Percentiles rank a stretch among this genome's conserved stretches.
These are phyloP conservation scores for Marmota monax DNA, from an alignment of 2,113 vertebrate species.

Conservation along the genomic window DNA sequence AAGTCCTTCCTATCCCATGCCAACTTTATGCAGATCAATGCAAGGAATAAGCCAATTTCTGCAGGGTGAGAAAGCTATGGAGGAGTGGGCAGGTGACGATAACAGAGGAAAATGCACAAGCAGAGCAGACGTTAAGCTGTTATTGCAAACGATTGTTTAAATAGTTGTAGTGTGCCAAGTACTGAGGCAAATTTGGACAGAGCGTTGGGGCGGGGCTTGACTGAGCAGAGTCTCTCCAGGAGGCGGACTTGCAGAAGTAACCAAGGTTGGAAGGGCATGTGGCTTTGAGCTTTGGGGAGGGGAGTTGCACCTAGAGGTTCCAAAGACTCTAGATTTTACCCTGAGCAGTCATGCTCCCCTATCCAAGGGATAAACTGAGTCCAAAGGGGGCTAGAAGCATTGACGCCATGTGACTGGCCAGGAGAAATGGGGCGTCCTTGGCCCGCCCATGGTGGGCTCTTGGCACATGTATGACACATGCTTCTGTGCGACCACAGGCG, in stretches of 20 bases:
- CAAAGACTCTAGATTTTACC: neutral
- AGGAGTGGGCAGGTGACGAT: neutral
- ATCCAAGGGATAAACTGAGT: constrained; percentile 26
- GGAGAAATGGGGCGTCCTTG: neutral
- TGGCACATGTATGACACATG: neutral
- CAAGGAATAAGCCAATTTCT: neutral
- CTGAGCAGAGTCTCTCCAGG: neutral
- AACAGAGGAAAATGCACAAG: neutral
- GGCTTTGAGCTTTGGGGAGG: neutral
- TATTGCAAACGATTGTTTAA: neutral
- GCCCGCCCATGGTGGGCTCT: neutral
- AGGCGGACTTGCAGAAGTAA: neutral
- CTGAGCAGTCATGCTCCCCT: neutral
- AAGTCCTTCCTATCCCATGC: neutral
- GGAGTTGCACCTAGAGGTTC: too few species aligned
- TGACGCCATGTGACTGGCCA: neutral
- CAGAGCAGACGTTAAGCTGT: neutral
- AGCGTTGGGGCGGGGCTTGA: neutral
- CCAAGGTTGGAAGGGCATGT: neutral
- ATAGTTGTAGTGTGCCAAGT: neutral
- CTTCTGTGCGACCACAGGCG: neutral
- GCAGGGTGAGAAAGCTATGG: neutral
- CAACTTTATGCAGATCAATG: neutral
- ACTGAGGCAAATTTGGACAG: neutral
- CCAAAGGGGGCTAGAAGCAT: neutral